Evolutionary conservation across 2,113 vertebrate genomes (phyloP).

Genomic region (Ia io): DNA sequence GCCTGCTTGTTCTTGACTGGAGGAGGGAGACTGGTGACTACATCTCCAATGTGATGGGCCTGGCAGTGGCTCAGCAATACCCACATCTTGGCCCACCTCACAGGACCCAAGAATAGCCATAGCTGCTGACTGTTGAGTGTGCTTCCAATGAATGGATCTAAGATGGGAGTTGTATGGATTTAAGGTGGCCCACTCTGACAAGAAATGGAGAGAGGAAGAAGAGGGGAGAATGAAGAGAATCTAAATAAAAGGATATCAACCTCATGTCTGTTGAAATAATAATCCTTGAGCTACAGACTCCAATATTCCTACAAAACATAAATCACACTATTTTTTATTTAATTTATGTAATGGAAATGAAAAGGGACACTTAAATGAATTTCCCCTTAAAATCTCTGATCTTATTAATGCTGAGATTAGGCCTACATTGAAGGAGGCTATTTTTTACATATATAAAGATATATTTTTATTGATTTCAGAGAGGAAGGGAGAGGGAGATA

Average conservation of each 20-base stretch:
- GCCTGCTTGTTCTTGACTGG: neutral
- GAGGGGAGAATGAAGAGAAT: neutral
- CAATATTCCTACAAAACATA: neutral
- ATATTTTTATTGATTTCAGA: too few species aligned
- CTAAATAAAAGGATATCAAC: neutral
- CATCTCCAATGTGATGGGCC: rapidly evolving
- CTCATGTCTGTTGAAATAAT: neutral
- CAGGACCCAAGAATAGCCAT: neutral
- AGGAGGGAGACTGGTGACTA: neutral
- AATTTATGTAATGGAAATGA: neutral
- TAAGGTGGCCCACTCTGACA: neutral
- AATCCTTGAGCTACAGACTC: neutral
- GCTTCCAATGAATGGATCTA: neutral
- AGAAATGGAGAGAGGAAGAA: neutral
- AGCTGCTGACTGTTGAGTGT: neutral
- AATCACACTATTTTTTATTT: neutral
- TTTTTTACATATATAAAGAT: too few species aligned
- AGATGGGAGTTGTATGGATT: neutral
- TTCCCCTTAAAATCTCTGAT: neutral
- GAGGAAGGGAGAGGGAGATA: too few species aligned
- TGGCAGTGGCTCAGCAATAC: neutral
- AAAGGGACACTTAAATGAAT: neutral
- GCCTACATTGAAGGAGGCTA: neutral
- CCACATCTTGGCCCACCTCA: rapidly evolving
- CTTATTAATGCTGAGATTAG: neutral